Conservation (phyloP, 2,113 vertebrate genomes). For the Gracilinanus agilis region DNA sequence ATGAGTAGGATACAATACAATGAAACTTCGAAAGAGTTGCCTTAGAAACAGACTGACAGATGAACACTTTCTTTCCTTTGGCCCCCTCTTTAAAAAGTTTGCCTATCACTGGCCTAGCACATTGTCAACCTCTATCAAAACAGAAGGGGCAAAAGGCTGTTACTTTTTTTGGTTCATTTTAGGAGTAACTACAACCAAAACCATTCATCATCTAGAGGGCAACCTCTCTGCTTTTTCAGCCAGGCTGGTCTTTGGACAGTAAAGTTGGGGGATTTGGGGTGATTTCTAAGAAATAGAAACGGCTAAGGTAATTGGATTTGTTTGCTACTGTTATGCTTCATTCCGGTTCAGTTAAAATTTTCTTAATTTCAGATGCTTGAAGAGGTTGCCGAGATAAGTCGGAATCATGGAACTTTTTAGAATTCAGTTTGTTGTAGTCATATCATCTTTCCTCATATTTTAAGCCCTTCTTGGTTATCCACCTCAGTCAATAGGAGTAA, state of each 20-base stretch:
- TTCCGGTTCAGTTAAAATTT: background rate
- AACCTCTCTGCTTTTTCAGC: background rate
- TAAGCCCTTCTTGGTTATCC: background rate
- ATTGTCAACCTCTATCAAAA: background rate
- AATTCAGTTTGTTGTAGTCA: conserved; percentile 3
- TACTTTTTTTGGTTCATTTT: background rate
- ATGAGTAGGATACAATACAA: too few relatives aligned
- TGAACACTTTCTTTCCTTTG: too few relatives aligned
- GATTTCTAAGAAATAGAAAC: background rate
- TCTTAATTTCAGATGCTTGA: background rate
- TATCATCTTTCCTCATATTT: conserved; percentile 16
- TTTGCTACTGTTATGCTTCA: background rate
- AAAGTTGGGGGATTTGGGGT: background rate
- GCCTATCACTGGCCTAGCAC: too few relatives aligned
- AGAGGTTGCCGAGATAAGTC: background rate
- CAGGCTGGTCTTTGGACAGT: background rate
- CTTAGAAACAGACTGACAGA: too few relatives aligned
- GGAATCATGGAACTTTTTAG: conserved; percentile 37
- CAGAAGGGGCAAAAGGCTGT: background rate
- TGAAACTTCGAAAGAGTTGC: too few relatives aligned
- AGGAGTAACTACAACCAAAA: too few relatives aligned
- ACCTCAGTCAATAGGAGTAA: conserved; percentile 10
- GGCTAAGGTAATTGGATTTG: background rate
- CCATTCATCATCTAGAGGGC: background rate
- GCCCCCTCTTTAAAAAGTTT: too few relatives aligned